Evolutionary conservation across 2,797 vertebrate species (phyloP).

Genomic region (Sebastes vulpes): DNA sequence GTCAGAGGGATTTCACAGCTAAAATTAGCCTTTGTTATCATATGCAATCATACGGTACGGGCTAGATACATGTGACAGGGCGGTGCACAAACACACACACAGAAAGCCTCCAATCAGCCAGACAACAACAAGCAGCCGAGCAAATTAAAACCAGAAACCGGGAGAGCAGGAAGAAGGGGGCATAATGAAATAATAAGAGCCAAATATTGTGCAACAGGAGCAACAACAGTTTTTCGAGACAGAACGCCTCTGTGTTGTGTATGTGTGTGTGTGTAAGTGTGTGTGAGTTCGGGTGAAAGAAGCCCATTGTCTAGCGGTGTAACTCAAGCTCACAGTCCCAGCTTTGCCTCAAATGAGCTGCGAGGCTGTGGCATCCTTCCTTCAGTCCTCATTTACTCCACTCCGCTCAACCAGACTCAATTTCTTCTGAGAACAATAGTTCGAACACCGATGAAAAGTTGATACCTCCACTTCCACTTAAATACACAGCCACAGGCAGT

Average conservation of each 20-base stretch:
- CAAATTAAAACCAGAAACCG: slow-evolving; percentile 53
- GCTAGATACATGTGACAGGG: slow-evolving; percentile 30
- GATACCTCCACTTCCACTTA: neutral
- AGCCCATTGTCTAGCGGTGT: slow-evolving; percentile 72
- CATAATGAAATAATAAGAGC: slow-evolving; percentile 71
- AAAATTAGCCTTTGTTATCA: slow-evolving; percentile 62
- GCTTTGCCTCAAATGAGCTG: slow-evolving; percentile 50
- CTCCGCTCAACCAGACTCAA: neutral
- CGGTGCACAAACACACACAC: neutral
- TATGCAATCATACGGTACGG: slow-evolving; percentile 36
- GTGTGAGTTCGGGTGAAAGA: slow-evolving; percentile 62
- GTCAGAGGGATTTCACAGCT: slow-evolving; percentile 58
- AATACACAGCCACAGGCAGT: neutral
- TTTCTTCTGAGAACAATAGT: neutral
- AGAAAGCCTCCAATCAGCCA: slow-evolving; percentile 23
- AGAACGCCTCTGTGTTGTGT: slow-evolving; percentile 50
- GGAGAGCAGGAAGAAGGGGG: slow-evolving; percentile 31
- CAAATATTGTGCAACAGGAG: slow-evolving; percentile 77
- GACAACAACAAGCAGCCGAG: slow-evolving; percentile 42
- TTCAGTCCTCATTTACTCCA: neutral
- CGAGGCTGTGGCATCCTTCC: slow-evolving; percentile 50
- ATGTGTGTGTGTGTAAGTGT: slow-evolving; percentile 20
- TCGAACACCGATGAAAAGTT: neutral
- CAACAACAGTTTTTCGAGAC: slow-evolving; percentile 64
- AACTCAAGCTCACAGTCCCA: slow-evolving; percentile 64